Percentiles rank a stretch among this genome's conserved stretches.
phyloP scores from a whole-genome alignment of 2,888 invertebrate genomes.

The Venusia cambrica region DNA sequence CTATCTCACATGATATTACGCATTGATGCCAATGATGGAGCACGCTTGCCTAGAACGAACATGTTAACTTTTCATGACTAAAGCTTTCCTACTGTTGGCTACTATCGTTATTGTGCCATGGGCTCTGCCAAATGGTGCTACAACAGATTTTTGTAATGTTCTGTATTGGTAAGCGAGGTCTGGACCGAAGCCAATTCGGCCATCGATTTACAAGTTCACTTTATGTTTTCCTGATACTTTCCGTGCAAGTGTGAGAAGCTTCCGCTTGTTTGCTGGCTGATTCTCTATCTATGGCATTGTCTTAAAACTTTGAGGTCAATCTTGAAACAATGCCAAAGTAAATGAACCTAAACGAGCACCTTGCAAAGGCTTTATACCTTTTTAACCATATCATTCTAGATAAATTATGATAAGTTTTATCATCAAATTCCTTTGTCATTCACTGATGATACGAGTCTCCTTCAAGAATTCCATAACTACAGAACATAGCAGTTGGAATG shows the following conservation, averaged over 20 bases:
- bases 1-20: too few relatives aligned
- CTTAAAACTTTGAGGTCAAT: constrained; percentile 12
- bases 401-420: too few relatives aligned
- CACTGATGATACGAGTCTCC: too few relatives aligned
- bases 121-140: constrained; percentile 70
- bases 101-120: constrained; percentile 11
- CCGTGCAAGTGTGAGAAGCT: constrained; percentile 43
- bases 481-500: too few relatives aligned
- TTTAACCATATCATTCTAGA: neutral
- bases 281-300: constrained; percentile 15
- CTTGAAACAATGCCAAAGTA: constrained; percentile 7
- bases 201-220: constrained; percentile 75
- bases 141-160: constrained; percentile 79
- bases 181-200: constrained; percentile 71
- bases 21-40: too few relatives aligned
- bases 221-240: constrained; percentile 68
- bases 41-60: too few relatives aligned
- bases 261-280: constrained; percentile 43
- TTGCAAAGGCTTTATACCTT: neutral
- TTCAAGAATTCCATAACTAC: too few relatives aligned
- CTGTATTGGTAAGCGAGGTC: constrained; percentile 72
- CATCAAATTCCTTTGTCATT: too few relatives aligned
- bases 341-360: neutral
- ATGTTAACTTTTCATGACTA: too few relatives aligned
- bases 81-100: constrained; percentile 8